Evolutionary conservation across 1,140 invertebrate species (phyloP).

Genomic region (Aphidius gifuensis): DNA sequence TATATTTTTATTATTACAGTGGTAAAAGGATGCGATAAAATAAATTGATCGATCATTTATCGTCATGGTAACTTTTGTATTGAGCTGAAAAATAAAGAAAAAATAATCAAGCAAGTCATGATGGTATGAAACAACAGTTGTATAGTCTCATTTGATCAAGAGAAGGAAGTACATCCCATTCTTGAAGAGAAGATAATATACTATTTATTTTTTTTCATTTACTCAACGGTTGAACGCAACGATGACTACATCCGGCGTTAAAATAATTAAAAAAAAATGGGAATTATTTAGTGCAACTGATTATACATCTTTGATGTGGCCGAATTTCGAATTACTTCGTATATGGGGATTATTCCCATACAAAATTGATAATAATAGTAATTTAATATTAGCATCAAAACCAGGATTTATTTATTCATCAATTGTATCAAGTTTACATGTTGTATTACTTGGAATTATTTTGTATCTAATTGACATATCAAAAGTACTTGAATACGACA

Average conservation of each 20-base stretch:
- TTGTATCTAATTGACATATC: slow-evolving; percentile 36
- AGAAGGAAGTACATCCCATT: not conserved
- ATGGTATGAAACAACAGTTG: no score
- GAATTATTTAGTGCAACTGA: slow-evolving; percentile 28
- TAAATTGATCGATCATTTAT: not conserved
- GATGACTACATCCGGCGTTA: not conserved
- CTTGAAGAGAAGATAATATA: not conserved
- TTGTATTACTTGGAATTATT: not conserved
- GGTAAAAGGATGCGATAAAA: no score
- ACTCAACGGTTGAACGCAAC: not conserved
- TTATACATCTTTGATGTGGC: slow-evolving; percentile 31
- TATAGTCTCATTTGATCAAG: not conserved
- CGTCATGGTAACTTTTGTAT: not conserved
- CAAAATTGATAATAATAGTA: slow-evolving; percentile 7
- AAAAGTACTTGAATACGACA: not conserved
- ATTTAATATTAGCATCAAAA: slow-evolving; percentile 20
- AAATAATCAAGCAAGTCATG: no score
- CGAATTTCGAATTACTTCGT: slow-evolving; percentile 25
- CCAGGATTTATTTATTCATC: slow-evolving; percentile 19
- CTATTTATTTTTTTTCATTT: not conserved
- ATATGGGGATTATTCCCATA: slow-evolving; percentile 34
- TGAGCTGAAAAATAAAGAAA: no score
- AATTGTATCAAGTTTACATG: slow-evolving; percentile 13
- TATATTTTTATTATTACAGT: no score
- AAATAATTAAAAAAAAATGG: slow-evolving; percentile 25